Conservation (phyloP, 2,888 invertebrate genomes). For the Apeira syringaria region DNA sequence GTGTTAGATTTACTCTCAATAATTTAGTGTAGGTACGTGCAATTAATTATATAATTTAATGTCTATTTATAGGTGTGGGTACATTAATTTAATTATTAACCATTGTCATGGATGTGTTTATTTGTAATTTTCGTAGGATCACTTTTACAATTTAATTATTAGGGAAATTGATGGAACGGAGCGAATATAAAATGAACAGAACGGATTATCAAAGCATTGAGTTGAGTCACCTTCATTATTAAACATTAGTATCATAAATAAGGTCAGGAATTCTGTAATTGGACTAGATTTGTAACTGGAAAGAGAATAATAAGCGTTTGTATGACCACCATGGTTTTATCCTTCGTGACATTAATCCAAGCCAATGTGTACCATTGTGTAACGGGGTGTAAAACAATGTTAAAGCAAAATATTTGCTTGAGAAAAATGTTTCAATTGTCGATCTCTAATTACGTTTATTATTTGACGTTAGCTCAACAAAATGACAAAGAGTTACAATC, state of each 20-base stretch:
- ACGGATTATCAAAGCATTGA: too few species aligned
- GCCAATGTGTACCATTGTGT: too few species aligned
- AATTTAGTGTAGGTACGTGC: slow-evolving; percentile 77
- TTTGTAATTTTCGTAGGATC: slow-evolving; percentile 32
- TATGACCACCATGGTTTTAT: too few species aligned
- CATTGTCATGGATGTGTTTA: slow-evolving; percentile 36
- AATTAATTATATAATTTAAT: slow-evolving; percentile 71
- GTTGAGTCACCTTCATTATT: too few species aligned
- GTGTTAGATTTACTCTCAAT: slow-evolving; percentile 67
- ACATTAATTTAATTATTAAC: slow-evolving; percentile 60
- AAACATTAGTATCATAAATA: slow-evolving; percentile 13
- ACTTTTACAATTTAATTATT: slow-evolving; percentile 78
- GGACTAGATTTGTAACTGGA: too few species aligned
- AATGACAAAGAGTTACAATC: slow-evolving; percentile 6
- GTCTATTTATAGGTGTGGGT: slow-evolving; percentile 63
- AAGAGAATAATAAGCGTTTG: too few species aligned
- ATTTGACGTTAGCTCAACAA: not conserved
- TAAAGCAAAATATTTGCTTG: too few species aligned
- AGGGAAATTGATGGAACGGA: slow-evolving; percentile 62
- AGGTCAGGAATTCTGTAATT: slow-evolving; percentile 22
- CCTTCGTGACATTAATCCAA: too few species aligned
- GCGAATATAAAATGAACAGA: slow-evolving; percentile 38
- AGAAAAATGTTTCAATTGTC: too few species aligned
- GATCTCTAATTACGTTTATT: not conserved
- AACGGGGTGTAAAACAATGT: too few species aligned